These are phyloP conservation scores for Lottia scabra DNA, from an alignment of 2,888 invertebrate genomes.

Conservation along the genomic window DNA sequence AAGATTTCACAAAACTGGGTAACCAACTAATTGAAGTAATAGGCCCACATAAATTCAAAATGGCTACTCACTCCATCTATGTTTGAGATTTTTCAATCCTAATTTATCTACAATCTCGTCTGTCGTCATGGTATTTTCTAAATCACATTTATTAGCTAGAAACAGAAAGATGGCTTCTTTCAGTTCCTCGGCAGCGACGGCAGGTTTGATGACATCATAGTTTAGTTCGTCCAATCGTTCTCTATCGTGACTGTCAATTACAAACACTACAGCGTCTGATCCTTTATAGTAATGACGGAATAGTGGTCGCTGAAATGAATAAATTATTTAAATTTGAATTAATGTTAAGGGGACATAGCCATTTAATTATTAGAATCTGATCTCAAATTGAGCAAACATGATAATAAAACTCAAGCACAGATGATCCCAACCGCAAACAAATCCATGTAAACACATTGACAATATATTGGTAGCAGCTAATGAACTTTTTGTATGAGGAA, in stretches of 20 bases:
- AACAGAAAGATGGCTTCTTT: slow-evolving; percentile 52
- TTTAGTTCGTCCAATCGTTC: slow-evolving; percentile 57
- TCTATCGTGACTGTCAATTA: slow-evolving; percentile 56
- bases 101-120: slow-evolving; percentile 51
- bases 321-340: not conserved
- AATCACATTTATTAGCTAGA: slow-evolving; percentile 58
- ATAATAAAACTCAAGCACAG: no score
- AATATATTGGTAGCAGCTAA: no score
- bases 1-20: no score
- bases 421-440: no score
- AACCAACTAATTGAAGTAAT: no score
- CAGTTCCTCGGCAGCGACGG: slow-evolving; percentile 53
- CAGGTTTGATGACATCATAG: slow-evolving; percentile 61
- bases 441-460: no score
- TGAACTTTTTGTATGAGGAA: no score
- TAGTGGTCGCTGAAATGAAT: slow-evolving; percentile 49
- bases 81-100: slow-evolving; percentile 47
- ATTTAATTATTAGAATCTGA: not conserved
- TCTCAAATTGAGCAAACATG: no score
- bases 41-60: no score
- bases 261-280: slow-evolving; percentile 60
- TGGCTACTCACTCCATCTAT: slow-evolving; percentile 51
- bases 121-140: slow-evolving; percentile 44
- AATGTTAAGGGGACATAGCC: no score
- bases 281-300: slow-evolving; percentile 63